Percentiles rank a stretch among this genome's conserved stretches.
These are phyloP conservation scores for Onychomys arenicola DNA, from an alignment of 2,797 vertebrate genomes.

Conservation along the genomic window DNA sequence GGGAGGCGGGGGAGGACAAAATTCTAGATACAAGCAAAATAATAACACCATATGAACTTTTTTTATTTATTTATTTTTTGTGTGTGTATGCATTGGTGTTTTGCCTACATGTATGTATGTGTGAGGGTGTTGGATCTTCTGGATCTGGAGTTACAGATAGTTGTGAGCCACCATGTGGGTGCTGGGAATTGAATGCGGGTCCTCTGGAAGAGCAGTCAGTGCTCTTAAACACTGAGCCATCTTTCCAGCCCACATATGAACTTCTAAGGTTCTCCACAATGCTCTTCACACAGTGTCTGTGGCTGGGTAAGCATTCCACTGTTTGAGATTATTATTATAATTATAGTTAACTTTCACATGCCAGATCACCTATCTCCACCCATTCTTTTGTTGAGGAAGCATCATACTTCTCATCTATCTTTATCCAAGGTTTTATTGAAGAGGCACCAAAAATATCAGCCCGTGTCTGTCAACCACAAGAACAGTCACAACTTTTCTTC, in stretches of 20 bases:
- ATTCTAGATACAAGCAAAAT: conserved; percentile 31
- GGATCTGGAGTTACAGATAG: neutral
- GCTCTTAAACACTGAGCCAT: neutral
- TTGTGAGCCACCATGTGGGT: neutral
- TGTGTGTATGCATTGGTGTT: neutral
- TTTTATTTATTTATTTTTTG: neutral
- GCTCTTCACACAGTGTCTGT: neutral
- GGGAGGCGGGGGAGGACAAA: neutral
- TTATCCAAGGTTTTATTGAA: neutral
- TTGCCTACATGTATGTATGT: neutral
- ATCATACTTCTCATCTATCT: neutral
- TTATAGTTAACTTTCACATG: neutral
- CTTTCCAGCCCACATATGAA: neutral
- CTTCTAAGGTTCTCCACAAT: neutral
- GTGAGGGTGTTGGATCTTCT: neutral
- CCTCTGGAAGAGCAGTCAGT: neutral
- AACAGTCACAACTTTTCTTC: neutral
- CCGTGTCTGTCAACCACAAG: neutral
- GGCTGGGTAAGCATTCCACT: neutral
- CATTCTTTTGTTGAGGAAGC: neutral
- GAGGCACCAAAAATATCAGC: neutral
- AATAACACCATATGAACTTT: neutral
- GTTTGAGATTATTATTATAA: neutral
- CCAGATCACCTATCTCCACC: neutral
- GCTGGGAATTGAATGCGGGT: neutral